Evolutionary conservation across 2,888 invertebrate genomes (phyloP).

Genomic region (Leptarthrus brevirostris): DNA sequence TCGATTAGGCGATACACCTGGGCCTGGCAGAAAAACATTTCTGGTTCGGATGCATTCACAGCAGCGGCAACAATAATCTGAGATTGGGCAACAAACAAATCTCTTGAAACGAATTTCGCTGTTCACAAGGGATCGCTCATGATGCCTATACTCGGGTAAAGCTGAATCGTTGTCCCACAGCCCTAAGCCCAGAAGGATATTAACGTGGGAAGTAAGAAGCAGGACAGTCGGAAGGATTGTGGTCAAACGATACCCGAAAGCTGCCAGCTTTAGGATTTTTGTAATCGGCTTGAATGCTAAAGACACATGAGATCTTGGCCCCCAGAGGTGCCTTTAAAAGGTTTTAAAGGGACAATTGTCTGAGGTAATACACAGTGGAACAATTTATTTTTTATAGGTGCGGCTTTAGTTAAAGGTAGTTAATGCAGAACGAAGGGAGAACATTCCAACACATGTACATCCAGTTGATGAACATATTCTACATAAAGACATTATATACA

Average conservation of each 20-base stretch:
- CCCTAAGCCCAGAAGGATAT: neutral
- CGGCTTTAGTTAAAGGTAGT: too few relatives aligned
- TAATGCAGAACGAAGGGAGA: too few relatives aligned
- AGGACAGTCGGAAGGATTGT: slow-evolving; percentile 19
- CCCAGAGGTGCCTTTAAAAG: neutral
- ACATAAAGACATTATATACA: too few relatives aligned
- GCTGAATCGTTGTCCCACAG: neutral
- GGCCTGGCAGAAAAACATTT: neutral
- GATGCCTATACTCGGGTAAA: slow-evolving; percentile 13
- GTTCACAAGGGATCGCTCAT: slow-evolving; percentile 11
- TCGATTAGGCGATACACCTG: slow-evolving; percentile 43
- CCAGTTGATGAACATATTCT: too few relatives aligned
- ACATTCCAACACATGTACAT: too few relatives aligned
- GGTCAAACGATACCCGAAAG: slow-evolving; percentile 30
- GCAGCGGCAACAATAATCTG: slow-evolving; percentile 4
- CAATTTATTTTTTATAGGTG: too few relatives aligned
- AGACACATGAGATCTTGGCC: slow-evolving; percentile 33
- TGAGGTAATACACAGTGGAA: too few relatives aligned
- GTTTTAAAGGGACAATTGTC: slow-evolving; percentile 8
- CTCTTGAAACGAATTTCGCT: slow-evolving; percentile 26
- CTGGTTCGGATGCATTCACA: neutral
- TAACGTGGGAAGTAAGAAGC: slow-evolving; percentile 9
- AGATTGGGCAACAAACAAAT: slow-evolving; percentile 38
- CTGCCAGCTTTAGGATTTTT: slow-evolving; percentile 39
- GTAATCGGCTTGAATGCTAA: slow-evolving; percentile 40